Conservation (phyloP, 2,113 vertebrate species). For the Syngnathus scovelli region DNA sequence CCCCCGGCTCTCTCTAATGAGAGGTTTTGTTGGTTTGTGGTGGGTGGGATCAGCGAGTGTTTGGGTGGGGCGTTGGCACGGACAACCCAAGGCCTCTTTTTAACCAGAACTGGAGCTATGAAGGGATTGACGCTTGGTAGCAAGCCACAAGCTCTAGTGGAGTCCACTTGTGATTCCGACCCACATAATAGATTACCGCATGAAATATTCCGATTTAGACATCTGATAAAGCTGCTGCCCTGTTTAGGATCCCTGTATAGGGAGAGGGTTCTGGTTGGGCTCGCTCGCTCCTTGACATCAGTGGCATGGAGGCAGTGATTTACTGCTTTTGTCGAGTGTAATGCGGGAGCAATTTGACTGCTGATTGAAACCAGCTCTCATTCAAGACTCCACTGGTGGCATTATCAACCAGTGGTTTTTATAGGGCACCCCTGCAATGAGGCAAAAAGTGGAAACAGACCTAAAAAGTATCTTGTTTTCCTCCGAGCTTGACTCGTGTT, state of each 20-base stretch:
- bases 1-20: conserved; percentile 62
- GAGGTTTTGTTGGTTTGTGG: conserved; percentile 70
- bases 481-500: conserved; percentile 23
- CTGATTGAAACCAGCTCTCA: conserved; percentile 77
- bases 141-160: conserved; percentile 14
- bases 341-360: conserved; percentile 72
- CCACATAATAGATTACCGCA: neutral
- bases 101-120: conserved; percentile 48
- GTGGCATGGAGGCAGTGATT: conserved; percentile 55
- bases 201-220: conserved; percentile 16
- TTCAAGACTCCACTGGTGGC: conserved; percentile 69
- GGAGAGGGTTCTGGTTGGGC: conserved; percentile 39
- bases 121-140: conserved; percentile 14
- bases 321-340: conserved; percentile 59
- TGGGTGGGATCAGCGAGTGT: conserved; percentile 55
- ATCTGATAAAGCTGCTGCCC: conserved; percentile 39
- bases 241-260: conserved; percentile 31
- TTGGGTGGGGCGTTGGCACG: conserved; percentile 60
- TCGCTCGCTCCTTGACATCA: conserved; percentile 53
- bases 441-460: conserved; percentile 69
- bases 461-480: conserved; percentile 47
- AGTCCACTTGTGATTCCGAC: conserved; percentile 3
- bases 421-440: conserved; percentile 56
- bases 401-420: conserved; percentile 72
- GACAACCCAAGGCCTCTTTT: conserved; percentile 47